These are phyloP conservation scores for Mercenaria mercenaria DNA, from an alignment of 1,140 invertebrate species.

Conservation along the genomic window DNA sequence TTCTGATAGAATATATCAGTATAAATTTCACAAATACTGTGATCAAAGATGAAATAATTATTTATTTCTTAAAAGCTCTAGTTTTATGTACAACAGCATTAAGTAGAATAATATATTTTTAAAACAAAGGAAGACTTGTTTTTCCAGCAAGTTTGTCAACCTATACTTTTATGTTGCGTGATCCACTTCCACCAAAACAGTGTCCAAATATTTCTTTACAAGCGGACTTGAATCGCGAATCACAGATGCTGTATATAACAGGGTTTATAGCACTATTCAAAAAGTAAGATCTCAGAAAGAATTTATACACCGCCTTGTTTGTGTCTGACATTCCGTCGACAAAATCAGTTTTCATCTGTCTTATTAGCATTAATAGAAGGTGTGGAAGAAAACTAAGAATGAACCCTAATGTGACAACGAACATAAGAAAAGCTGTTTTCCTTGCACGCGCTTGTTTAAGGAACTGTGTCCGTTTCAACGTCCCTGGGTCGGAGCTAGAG, in stretches of 20 bases:
- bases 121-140: too few relatives aligned
- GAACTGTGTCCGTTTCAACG: constrained; percentile 19
- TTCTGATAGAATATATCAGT: too few relatives aligned
- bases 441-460: constrained; percentile 36
- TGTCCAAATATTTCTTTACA: neutral
- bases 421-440: constrained; percentile 53
- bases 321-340: constrained; percentile 22
- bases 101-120: too few relatives aligned
- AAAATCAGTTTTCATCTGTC: neutral
- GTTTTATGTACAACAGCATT: too few relatives aligned
- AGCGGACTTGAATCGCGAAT: constrained; percentile 29
- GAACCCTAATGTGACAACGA: constrained; percentile 44
- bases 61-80: too few relatives aligned
- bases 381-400: constrained; percentile 49
- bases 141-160: too few relatives aligned
- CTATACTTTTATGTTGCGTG: too few relatives aligned
- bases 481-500: neutral
- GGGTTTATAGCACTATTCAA: constrained; percentile 55
- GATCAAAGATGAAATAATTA: too few relatives aligned
- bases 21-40: too few relatives aligned
- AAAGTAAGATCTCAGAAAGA: constrained; percentile 51
- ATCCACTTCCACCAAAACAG: too few relatives aligned
- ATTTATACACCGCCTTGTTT: constrained; percentile 26
- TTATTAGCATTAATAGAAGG: constrained; percentile 34
- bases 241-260: constrained; percentile 51